Percentiles rank a stretch among this genome's conserved stretches.
These are phyloP conservation scores for Myathropa florea DNA, from an alignment of 2,888 invertebrate species.

Conservation along the genomic window DNA sequence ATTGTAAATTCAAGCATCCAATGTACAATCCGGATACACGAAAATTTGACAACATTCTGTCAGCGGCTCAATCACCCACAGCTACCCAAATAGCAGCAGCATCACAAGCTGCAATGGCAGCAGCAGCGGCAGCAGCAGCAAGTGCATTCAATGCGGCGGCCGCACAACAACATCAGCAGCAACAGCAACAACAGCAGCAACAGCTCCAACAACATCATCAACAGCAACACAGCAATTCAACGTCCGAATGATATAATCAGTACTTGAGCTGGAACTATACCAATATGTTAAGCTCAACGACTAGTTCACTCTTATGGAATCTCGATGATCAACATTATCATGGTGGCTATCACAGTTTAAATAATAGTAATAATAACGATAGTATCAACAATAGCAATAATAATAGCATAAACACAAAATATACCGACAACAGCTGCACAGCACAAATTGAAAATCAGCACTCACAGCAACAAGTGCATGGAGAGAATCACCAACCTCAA, in stretches of 20 bases:
- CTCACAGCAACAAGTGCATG: conserved; percentile 67
- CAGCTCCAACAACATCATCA: conserved; percentile 76
- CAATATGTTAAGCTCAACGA: conserved; percentile 74
- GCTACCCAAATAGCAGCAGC: conserved; percentile 82
- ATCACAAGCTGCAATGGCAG: conserved; percentile 79
- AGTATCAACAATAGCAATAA: conserved; percentile 42
- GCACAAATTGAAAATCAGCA: conserved; percentile 31
- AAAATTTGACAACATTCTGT: conserved; percentile 89
- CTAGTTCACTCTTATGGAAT: conserved; percentile 76
- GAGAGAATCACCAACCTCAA: conserved; percentile 51
- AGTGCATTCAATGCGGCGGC: conserved; percentile 75
- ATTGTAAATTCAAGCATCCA: conserved; percentile 96
- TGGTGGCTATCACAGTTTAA: conserved; percentile 57
- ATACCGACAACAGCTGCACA: conserved; percentile 44
- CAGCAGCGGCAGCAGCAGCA: conserved; percentile 79
- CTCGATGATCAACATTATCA: conserved; percentile 73
- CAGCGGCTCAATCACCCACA: conserved; percentile 82
- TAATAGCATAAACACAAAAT: conserved; percentile 36
- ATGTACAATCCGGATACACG: conserved; percentile 92
- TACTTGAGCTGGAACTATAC: conserved; percentile 80
- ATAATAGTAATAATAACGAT: conserved; percentile 41
- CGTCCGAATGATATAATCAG: conserved; percentile 77
- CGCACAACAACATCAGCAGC: conserved; percentile 76
- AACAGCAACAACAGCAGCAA: conserved; percentile 76
- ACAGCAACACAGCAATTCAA: conserved; percentile 76